Conservation (phyloP, 2,113 vertebrate genomes). For the Bubo bubo region DNA sequence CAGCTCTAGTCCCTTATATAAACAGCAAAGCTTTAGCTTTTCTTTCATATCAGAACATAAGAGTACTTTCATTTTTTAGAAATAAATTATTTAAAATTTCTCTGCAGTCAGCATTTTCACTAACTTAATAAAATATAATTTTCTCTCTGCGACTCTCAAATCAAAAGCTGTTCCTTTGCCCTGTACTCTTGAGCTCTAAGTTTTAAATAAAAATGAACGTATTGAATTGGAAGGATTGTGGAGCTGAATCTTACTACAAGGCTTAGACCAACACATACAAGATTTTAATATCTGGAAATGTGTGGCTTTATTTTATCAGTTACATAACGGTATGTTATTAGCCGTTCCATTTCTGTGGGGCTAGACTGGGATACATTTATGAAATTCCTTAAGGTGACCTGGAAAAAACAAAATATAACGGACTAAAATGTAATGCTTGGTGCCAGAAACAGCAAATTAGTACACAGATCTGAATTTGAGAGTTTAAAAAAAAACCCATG, state of each 20-base stretch:
- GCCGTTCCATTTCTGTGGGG: neutral
- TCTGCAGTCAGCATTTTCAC: conserved; percentile 42
- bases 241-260: conserved; percentile 34
- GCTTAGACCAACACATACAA: neutral
- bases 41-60: neutral
- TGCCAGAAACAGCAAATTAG: neutral
- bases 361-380: neutral
- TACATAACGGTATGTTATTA: neutral
- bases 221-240: neutral
- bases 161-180: conserved; percentile 17
- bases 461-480: neutral
- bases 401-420: neutral
- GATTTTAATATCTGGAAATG: conserved; percentile 32
- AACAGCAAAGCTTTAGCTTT: conserved; percentile 23
- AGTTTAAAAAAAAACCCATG: neutral
- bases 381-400: neutral
- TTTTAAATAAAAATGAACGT: neutral
- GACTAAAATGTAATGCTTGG: neutral
- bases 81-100: conserved; percentile 45
- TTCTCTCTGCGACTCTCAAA: conserved; percentile 17
- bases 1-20: neutral
- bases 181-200: neutral
- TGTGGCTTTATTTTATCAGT: neutral
- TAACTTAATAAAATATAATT: conserved; percentile 24
- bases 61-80: neutral